Evolutionary conservation across 2,888 invertebrate genomes (phyloP), one percentile per base, ranked within the genome.

Genomic region (Diploptera punctata): DNA sequence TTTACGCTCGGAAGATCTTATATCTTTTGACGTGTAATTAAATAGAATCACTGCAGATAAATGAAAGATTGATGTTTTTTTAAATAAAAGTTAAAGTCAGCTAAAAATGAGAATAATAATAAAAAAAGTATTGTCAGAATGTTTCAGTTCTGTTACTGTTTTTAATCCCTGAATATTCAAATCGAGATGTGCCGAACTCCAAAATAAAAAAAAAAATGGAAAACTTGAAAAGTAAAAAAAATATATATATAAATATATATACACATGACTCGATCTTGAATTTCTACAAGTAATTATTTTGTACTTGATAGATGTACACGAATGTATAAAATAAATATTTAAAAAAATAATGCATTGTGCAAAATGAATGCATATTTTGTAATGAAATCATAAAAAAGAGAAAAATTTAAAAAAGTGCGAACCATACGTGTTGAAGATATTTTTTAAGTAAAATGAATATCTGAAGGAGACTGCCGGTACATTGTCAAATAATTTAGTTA

Each of bases 21-120:
- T 44, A 24, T n/a, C 61, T 38, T 29, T 61, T 57, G 57, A 61
- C 3, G 13, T 16, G 13, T 38, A 38, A 16, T 65, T 3, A 1
- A n/a, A 44, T 65, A 65, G 65, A 47, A 24, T 43, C 26, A 65
- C 24, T 44, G 29, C 26, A 26, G n/a, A 65, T 44, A 44, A 44
- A 65, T 65, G 43, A 65, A 47, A 47, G 44, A 47, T 65, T 65
- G 65, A 65, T 65, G 65, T 65, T 65, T 65, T 61, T 65, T 65
- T 65, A n/a, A 65, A 65, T 65, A 65, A 65, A 65, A 65, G n/a
- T 44, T 26, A 65, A 65, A 65, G 44, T 65, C 24, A 29, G 19
- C n/a, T 44, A 65, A 65, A 65, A 65, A 65, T 10, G 18, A 33
- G 38, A 44, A 33, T 33, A 65, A 65, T 26, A 26, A 29, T 24